Evolutionary conservation across 2,888 invertebrate genomes (phyloP), one percentile per base, ranked within the genome.

Genomic region (Lepidochrysops patricia): DNA sequence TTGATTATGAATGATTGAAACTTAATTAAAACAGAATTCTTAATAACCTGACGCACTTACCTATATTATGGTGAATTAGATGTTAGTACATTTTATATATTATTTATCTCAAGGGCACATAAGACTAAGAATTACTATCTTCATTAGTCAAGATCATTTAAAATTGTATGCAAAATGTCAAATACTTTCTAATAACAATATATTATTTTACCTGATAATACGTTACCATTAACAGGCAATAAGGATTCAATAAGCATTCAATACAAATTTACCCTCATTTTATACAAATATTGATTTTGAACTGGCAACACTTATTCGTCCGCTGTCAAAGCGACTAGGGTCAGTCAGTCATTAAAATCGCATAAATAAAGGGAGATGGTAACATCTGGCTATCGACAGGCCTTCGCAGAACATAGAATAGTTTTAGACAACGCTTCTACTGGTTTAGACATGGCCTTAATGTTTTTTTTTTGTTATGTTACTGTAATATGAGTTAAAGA

Each of bases 331-430:
- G n/a, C n/a, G n/a, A n/a, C n/a, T 59, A 59, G 59, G 59, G 52
- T 52, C 59, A 59, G 64, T 60, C 60, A 67, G 76, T 86, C 85
- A 87, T 87, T 88, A 87, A 83, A 85, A 80, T 69, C 77, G 78
- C 78, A 88, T 88, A 88, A 87, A 87, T 82, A 83, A 81, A 76
- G 68, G 66, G 66, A 63, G 70, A 73, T 71, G 73, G 67, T 75
- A 77, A 80, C 87, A 88, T 87, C 83, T 88, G 87, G 80, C 69
- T 67, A 68, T 74, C 74, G 73, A 74, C 77, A 76, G 35, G 23
- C 26, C 26, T 35, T 34, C 9, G 12, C 19, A 58, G 50, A 50
- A n/a, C 26, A n/a, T 19, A 52, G 52, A 37, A 59, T 26, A 27
- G 13, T 49, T 58, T 50, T 50, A 59, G 52, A 26, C 58, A 32